Evolutionary conservation across 2,797 vertebrate genomes (phyloP).

Genomic region (Malurus splendens): DNA sequence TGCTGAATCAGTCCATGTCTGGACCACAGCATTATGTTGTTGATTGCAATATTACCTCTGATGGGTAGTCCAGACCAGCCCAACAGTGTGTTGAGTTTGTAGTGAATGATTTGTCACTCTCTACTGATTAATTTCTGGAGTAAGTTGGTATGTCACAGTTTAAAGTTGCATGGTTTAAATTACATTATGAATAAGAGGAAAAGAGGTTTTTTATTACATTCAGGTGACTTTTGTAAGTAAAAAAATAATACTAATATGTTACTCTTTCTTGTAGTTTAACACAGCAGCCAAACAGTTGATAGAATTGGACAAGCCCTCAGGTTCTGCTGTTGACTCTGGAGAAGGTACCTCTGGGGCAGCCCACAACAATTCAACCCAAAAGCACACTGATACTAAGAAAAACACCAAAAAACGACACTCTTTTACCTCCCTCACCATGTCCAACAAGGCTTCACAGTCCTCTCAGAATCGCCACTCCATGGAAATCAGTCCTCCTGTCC

Average conservation of each 20-base stretch:
- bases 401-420: conserved; percentile 98
- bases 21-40: neutral
- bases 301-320: conserved; percentile 90
- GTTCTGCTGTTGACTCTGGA: conserved; percentile 75
- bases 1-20: neutral
- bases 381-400: conserved; percentile 88
- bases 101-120: neutral
- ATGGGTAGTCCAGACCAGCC: neutral
- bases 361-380: conserved; percentile 82
- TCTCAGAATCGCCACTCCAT: conserved; percentile 95
- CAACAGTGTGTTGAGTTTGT: neutral
- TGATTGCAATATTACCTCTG: neutral
- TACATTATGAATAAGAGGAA: neutral
- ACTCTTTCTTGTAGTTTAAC: conserved; percentile 81
- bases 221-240: neutral
- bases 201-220: neutral
- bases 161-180: neutral
- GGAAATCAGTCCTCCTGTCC: conserved; percentile 98
- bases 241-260: neutral
- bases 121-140: neutral
- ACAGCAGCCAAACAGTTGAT: conserved; percentile 92
- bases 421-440: conserved; percentile 97
- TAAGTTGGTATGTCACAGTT: neutral
- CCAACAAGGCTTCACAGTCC: conserved; percentile 90
- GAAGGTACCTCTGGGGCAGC: conserved; percentile 82